Conservation (phyloP, 1,140 invertebrate genomes). For the Aphelenchoides besseyi region DNA sequence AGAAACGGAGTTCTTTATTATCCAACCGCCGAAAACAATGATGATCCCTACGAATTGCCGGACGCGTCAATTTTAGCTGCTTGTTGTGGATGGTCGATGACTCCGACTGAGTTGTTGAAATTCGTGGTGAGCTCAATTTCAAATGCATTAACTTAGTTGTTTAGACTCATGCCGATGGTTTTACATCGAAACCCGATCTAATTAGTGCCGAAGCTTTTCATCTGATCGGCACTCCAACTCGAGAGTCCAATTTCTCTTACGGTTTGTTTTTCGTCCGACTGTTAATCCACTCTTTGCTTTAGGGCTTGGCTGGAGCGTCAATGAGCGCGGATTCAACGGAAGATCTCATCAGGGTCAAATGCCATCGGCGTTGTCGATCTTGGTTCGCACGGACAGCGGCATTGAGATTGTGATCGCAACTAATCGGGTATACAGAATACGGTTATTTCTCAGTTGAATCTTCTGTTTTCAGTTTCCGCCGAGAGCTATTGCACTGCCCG, state of each 20-base stretch:
- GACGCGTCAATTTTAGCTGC: slow-evolving; percentile 10
- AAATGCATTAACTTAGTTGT: neutral
- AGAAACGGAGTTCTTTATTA: slow-evolving; percentile 17
- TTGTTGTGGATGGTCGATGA: slow-evolving; percentile 16
- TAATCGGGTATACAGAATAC: neutral
- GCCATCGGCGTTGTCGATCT: neutral
- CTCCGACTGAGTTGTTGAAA: slow-evolving; percentile 8
- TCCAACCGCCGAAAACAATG: slow-evolving; percentile 1
- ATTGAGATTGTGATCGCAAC: slow-evolving; percentile 7
- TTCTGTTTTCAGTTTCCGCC: neutral
- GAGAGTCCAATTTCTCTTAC: slow-evolving; percentile 18
- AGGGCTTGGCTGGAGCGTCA: slow-evolving; percentile 9
- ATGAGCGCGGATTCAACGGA: slow-evolving; percentile 10
- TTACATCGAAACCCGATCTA: slow-evolving; percentile 1
- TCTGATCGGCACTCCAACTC: slow-evolving; percentile 7
- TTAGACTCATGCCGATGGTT: slow-evolving; percentile 20
- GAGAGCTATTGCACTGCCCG: neutral
- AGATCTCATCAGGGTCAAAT: slow-evolving; percentile 19
- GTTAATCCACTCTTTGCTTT: too few relatives aligned
- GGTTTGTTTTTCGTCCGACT: slow-evolving; percentile 9
- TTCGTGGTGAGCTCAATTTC: neutral
- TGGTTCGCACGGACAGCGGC: slow-evolving; percentile 18
- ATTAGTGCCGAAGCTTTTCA: slow-evolving; percentile 1
- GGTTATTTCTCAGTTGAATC: neutral
- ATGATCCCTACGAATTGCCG: slow-evolving; percentile 19